Percentiles rank a stretch among this genome's conserved stretches.
These are phyloP conservation scores for Anastrepha obliqua DNA, from an alignment of 1,140 invertebrate species.

Conservation along the genomic window DNA sequence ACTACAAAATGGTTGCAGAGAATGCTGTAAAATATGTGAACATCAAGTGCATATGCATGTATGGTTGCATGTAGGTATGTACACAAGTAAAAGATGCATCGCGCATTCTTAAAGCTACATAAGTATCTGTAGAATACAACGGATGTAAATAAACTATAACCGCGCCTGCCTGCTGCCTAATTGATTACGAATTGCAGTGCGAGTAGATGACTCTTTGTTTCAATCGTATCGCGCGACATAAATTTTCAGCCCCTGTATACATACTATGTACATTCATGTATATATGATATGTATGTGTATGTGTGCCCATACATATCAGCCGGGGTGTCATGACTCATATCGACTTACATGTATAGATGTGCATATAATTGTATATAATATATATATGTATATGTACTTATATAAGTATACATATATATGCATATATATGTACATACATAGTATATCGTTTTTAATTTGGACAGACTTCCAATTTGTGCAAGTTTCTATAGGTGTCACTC, in stretches of 20 bases:
- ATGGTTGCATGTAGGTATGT: not conserved
- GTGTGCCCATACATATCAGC: not conserved
- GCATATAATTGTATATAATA: not conserved
- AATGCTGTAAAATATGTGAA: slow-evolving; percentile 13
- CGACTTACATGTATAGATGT: not conserved
- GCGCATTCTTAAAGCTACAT: not conserved
- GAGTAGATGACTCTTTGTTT: slow-evolving; percentile 46
- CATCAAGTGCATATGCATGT: not conserved
- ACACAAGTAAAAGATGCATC: not conserved
- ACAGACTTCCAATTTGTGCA: too few relatives aligned
- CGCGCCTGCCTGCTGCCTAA: not conserved
- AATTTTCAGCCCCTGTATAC: not conserved
- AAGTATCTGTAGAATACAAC: slow-evolving; percentile 20
- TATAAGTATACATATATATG: not conserved
- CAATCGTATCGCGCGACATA: slow-evolving; percentile 29
- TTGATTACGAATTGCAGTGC: slow-evolving; percentile 49
- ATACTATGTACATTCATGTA: not conserved
- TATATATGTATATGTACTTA: not conserved
- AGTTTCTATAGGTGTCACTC: too few relatives aligned
- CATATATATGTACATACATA: too few relatives aligned
- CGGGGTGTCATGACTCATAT: too few relatives aligned
- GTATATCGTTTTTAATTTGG: not conserved
- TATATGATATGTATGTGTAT: not conserved
- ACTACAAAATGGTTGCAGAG: slow-evolving; percentile 33
- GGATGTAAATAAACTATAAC: slow-evolving; percentile 43